Evolutionary conservation across 2,113 vertebrate species (phyloP), one percentile per base, ranked within the genome.

Genomic region (Silurus meridionalis): DNA sequence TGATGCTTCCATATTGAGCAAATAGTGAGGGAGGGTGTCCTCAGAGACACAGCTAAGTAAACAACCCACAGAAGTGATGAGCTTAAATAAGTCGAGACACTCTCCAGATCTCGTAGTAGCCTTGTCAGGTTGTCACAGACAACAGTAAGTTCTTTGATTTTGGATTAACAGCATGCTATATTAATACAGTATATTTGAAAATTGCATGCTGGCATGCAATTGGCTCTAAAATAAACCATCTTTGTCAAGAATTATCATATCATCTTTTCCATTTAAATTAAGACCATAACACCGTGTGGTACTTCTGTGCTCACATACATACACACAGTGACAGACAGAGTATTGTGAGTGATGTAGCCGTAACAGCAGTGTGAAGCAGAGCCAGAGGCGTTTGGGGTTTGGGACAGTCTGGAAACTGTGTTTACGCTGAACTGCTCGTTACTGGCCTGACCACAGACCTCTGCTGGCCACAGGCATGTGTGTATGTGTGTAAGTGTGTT

Each of bases 401-500:
- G 90, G 92, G 92, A 91, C 92, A 93, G 94, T 92, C 90, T 91
- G 92, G 94, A 94, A 94, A 94, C 91, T 92, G 88, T 91, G 88
- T 90, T 90, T 91, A 90, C 90, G 88, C 87, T 82, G 91, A 91
- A 92, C 88, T 89, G 91, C 93, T 93, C 92, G 92, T 94, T 93
- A 94, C 93, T 94, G 91, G 93, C 88, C 89, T 88, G 91, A 94
- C 94, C 93, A 93, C 94, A 95, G 91, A 92, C 91, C 92, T 87
- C 92, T 92, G 90, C 90, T 90, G 90, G 91, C 94, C 94, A 94
- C 94, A 95, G 92, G 95, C 91, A 94, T 94, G 92, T 91, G 92
- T 90, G 87, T 89, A 86, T 91, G 80, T 91, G 86, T 90, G 84
- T 88, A 89, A 90, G 90, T 90, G 86, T 86, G 86, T 88, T 83